phyloP scores from a whole-genome alignment of 2,797 vertebrate species.

The Microhierax caerulescens region DNA sequence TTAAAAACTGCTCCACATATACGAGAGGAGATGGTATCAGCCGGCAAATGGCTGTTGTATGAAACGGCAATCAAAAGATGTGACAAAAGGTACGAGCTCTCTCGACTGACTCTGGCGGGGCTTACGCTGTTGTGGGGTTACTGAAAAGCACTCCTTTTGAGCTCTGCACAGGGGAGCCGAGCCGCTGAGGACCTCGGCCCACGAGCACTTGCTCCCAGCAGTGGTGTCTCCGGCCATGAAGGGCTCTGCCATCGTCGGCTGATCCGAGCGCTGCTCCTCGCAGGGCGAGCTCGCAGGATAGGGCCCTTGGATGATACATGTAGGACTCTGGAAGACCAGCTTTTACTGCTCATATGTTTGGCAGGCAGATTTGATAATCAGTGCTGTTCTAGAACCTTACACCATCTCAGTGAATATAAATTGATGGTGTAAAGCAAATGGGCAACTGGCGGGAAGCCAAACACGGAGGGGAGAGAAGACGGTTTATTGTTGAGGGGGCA shows the following conservation, averaged over 20 bases:
- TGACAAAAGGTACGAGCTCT: not conserved
- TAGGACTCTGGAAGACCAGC: constrained; percentile 80
- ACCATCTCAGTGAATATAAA: constrained; percentile 92
- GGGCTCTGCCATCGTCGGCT: not conserved
- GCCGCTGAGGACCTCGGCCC: not conserved
- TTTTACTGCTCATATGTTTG: constrained; percentile 82
- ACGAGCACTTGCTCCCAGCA: not conserved
- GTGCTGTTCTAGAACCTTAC: constrained; percentile 89
- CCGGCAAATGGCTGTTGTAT: constrained; percentile 9
- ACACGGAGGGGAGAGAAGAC: constrained; percentile 80
- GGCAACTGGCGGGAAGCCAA: constrained; percentile 85
- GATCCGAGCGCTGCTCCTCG: constrained; percentile 56
- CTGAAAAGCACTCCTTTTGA: not conserved
- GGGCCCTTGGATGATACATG: constrained; percentile 70
- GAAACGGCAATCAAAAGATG: not conserved
- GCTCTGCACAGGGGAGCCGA: not conserved
- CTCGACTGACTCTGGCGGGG: not conserved
- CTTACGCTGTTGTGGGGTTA: not conserved
- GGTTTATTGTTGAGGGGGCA: constrained; percentile 85
- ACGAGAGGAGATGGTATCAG: not conserved
- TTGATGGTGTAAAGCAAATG: constrained; percentile 92
- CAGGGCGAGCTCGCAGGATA: not conserved
- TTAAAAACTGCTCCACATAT: not conserved
- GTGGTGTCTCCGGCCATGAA: not conserved
- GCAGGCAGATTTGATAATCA: constrained; percentile 83